Evolutionary conservation across 2,113 vertebrate genomes (phyloP).

Genomic region (Suncus etruscus): DNA sequence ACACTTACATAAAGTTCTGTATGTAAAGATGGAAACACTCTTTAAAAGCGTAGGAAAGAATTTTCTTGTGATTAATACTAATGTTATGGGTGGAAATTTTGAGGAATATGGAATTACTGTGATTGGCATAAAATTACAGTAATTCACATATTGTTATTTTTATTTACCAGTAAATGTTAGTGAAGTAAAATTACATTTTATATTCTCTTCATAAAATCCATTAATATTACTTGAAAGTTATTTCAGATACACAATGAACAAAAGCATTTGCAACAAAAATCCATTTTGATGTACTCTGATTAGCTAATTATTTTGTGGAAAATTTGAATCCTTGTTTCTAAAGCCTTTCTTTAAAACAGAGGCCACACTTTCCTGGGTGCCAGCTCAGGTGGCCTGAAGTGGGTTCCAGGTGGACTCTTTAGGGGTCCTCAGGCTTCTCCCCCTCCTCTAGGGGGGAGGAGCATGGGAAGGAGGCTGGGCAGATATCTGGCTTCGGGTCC

Average conservation of each 20-base stretch:
- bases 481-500: no score
- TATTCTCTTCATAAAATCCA: background rate
- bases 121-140: constrained; percentile 9
- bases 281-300: background rate
- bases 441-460: no score
- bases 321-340: background rate
- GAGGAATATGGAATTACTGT: constrained; percentile 13
- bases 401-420: no score
- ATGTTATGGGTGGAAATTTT: background rate
- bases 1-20: background rate
- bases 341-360: constrained; percentile 28
- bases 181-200: constrained; percentile 27
- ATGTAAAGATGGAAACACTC: constrained; percentile 29
- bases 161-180: background rate
- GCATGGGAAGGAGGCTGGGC: no score
- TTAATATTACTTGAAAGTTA: constrained; percentile 37
- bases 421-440: no score
- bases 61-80: background rate
- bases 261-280: constrained; percentile 5
- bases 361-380: no score
- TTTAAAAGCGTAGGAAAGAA: background rate
- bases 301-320: background rate
- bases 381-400: no score
- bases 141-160: background rate
- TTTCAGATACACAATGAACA: background rate